Conservation (phyloP, 2,888 invertebrate species). For the Hololepta plana region DNA sequence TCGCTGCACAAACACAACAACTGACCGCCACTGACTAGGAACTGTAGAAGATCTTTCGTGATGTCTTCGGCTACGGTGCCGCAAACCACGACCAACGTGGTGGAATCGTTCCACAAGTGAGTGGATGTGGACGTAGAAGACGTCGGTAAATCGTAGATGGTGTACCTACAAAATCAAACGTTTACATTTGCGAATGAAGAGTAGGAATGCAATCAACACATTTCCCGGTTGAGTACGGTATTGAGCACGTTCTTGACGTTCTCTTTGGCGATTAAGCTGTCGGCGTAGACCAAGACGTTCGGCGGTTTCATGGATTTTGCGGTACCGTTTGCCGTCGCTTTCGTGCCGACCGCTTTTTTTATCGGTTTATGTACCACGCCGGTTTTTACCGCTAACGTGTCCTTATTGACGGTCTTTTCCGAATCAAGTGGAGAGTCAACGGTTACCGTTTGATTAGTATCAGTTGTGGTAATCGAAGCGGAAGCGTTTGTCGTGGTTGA, state of each 20-base stretch:
- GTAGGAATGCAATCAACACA: slow-evolving; percentile 24
- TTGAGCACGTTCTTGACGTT: slow-evolving; percentile 53
- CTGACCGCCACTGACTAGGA: slow-evolving; percentile 54
- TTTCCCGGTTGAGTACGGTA: slow-evolving; percentile 54
- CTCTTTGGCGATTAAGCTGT: slow-evolving; percentile 54
- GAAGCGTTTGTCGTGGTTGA: too few species aligned
- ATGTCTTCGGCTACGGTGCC: slow-evolving; percentile 50
- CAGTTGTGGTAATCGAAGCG: too few species aligned
- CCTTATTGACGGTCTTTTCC: too few species aligned
- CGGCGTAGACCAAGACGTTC: slow-evolving; percentile 66
- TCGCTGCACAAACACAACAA: slow-evolving; percentile 67
- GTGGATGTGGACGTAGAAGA: slow-evolving; percentile 13
- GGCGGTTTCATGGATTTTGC: slow-evolving; percentile 45
- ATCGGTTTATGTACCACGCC: too few species aligned
- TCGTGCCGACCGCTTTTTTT: not conserved
- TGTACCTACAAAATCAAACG: slow-evolving; percentile 31
- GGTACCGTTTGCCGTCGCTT: not conserved
- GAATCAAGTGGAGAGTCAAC: too few species aligned
- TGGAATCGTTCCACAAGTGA: slow-evolving; percentile 20
- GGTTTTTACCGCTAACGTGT: too few species aligned
- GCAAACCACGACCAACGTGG: slow-evolving; percentile 51
- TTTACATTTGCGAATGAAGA: slow-evolving; percentile 3
- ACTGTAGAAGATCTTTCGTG: slow-evolving; percentile 49
- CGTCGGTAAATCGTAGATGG: slow-evolving; percentile 41
- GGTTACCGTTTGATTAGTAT: too few species aligned